These are phyloP conservation scores for Rhea pennata DNA, from an alignment of 2,113 vertebrate genomes.

Conservation along the genomic window DNA sequence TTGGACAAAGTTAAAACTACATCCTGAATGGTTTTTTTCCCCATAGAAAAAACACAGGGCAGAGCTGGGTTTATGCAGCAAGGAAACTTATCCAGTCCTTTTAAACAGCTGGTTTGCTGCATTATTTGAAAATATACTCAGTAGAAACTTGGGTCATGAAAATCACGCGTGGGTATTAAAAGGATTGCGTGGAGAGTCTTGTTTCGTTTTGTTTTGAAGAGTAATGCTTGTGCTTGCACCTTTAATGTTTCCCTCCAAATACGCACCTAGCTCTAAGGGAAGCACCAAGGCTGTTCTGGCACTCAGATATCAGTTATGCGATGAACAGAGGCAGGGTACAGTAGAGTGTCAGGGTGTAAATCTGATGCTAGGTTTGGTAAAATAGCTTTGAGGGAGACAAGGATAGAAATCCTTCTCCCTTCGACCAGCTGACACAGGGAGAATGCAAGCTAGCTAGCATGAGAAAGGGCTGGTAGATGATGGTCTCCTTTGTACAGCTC, in stretches of 20 bases:
- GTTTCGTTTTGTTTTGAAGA: neutral
- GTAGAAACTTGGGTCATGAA: neutral
- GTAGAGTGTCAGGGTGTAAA: neutral
- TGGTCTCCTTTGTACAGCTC: constrained; percentile 27
- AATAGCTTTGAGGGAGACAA: neutral
- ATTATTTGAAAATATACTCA: neutral
- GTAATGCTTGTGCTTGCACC: neutral
- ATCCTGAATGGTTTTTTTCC: neutral
- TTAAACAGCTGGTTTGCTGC: neutral
- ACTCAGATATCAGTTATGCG: neutral
- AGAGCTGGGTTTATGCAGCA: neutral
- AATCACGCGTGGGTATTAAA: neutral
- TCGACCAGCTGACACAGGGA: neutral
- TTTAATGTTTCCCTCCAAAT: neutral
- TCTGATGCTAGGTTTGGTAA: neutral
- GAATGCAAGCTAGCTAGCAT: neutral
- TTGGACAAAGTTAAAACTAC: constrained; percentile 20
- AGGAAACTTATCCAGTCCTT: neutral
- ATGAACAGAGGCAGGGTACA: neutral
- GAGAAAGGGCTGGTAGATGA: neutral
- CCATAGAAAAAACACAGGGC: neutral
- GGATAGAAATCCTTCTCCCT: neutral
- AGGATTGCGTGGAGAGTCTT: neutral
- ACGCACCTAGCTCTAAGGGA: neutral
- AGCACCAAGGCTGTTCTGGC: neutral